These are phyloP conservation scores for Cirrhinus mrigala DNA, from an alignment of 2,797 vertebrate species.

Conservation along the genomic window DNA sequence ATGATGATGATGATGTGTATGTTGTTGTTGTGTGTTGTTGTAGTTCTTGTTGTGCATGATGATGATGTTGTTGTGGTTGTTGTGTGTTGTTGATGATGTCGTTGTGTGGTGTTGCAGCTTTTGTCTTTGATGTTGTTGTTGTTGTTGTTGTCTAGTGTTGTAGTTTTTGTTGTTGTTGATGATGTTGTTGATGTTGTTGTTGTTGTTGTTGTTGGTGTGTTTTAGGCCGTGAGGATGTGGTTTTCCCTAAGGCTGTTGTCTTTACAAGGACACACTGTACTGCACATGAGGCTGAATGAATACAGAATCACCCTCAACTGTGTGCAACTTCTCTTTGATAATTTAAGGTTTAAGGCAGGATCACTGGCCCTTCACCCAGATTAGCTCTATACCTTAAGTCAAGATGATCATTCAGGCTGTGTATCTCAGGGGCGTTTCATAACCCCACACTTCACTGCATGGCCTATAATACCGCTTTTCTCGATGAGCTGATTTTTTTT, in stretches of 20 bases:
- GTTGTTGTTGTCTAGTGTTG: no score
- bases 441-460: background rate
- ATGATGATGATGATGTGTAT: no score
- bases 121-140: no score
- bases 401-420: constrained; percentile 12
- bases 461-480: background rate
- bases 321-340: constrained; percentile 17
- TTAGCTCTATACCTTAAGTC: background rate
- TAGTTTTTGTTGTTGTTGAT: no score
- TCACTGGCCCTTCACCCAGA: constrained; percentile 4
- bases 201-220: no score
- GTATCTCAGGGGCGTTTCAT: constrained; percentile 4
- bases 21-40: no score
- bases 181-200: background rate
- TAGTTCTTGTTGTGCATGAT: no score
- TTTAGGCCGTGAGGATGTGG: background rate
- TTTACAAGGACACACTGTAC: constrained; percentile 11
- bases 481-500: background rate
- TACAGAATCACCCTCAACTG: background rate
- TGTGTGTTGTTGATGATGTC: no score
- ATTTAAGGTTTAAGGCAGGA: background rate
- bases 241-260: constrained; percentile 24
- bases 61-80: no score
- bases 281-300: constrained; percentile 4
- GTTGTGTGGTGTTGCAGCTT: no score